These are phyloP conservation scores for Oceanodroma leucorhoa DNA, from an alignment of 2,797 vertebrate species.

Conservation along the genomic window DNA sequence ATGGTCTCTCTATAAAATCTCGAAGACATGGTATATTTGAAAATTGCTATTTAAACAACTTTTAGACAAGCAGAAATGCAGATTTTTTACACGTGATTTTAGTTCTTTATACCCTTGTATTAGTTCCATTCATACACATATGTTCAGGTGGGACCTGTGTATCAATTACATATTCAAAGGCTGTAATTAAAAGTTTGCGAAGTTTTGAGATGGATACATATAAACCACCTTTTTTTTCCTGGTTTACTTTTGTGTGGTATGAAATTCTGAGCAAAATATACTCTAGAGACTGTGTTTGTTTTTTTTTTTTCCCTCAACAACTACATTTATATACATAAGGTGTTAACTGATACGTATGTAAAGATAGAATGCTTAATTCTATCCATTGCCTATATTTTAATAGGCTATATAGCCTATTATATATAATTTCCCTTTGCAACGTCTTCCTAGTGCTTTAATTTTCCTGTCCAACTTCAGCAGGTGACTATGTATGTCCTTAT, in stretches of 20 bases:
- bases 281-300: not conserved
- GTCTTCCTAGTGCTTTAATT: not conserved
- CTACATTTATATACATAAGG: accelerated
- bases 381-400: not conserved
- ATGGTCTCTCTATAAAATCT: not conserved
- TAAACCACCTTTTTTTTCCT: not conserved
- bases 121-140: accelerated
- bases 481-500: not conserved
- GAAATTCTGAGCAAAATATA: not conserved
- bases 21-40: not conserved
- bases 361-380: not conserved
- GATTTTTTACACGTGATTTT: not conserved
- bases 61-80: not conserved
- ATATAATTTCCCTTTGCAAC: not conserved
- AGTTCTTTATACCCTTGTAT: not conserved
- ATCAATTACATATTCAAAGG: not conserved
- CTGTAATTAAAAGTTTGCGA: not conserved
- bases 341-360: not conserved
- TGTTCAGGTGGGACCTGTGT: not conserved
- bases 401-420: not conserved
- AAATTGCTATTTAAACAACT: not conserved
- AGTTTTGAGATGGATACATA: not conserved
- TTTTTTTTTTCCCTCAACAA: not conserved
- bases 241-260: not conserved
- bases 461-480: not conserved